Conservation (phyloP, 2,888 invertebrate species). For the Cataglyphis albicans region DNA sequence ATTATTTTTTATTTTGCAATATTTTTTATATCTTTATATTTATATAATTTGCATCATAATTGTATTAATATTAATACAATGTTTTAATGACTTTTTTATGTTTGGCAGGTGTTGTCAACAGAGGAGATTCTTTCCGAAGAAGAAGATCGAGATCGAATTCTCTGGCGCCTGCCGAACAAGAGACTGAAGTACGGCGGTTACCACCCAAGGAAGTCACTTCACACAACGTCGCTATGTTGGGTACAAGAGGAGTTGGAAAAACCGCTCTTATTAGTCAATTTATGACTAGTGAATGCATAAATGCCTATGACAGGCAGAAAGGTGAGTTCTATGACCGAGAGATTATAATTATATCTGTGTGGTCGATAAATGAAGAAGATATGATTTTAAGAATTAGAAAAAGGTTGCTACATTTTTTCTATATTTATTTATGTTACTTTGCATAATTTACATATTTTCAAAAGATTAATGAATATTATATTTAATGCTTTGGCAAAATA, state of each 20-base stretch:
- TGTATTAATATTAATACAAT: neutral
- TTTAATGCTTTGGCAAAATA: constrained; percentile 3
- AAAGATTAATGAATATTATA: neutral
- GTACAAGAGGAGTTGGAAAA: constrained; percentile 88
- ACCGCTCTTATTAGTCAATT: constrained; percentile 90
- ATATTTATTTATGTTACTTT: neutral
- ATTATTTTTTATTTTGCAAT: neutral
- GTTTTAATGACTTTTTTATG: neutral
- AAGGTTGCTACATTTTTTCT: neutral
- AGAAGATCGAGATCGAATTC: constrained; percentile 94
- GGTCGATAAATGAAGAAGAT: neutral
- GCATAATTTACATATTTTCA: neutral
- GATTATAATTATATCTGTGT: neutral
- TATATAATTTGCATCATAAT: neutral
- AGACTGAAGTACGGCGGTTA: constrained; percentile 76
- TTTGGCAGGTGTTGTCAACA: constrained; percentile 94
- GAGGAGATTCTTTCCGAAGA: constrained; percentile 97
- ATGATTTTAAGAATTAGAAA: neutral
- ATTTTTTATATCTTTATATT: neutral
- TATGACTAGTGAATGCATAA: constrained; percentile 97
- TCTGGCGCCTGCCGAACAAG: constrained; percentile 88
- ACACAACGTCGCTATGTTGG: constrained; percentile 89
- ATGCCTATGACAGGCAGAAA: constrained; percentile 94
- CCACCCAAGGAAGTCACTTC: constrained; percentile 86
- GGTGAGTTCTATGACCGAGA: constrained; percentile 55